Conservation (phyloP, 2,113 vertebrate genomes). For the Sturnira hondurensis region DNA sequence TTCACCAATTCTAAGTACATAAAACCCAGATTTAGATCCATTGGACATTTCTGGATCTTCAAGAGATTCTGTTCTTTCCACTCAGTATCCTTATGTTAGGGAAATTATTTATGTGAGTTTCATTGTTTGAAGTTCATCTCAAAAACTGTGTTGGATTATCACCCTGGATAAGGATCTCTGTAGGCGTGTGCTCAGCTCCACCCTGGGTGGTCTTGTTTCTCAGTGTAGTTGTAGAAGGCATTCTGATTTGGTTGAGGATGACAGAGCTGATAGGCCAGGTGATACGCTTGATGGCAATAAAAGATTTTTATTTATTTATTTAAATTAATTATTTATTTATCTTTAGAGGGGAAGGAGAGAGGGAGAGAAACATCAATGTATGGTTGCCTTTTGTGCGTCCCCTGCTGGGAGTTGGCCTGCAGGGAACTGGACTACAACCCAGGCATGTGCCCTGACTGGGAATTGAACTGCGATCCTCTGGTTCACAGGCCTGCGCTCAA, state of each 20-base stretch:
- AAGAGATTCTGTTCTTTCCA: neutral
- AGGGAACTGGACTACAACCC: no score
- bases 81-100: neutral
- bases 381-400: no score
- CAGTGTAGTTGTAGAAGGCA: neutral
- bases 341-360: no score
- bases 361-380: no score
- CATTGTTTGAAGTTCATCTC: slow-evolving; percentile 2
- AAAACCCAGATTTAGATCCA: slow-evolving; percentile 4
- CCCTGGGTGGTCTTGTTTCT: neutral
- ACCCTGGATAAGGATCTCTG: neutral
- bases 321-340: no score
- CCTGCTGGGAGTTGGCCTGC: no score
- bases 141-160: neutral
- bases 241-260: neutral
- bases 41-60: neutral
- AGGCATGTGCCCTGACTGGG: no score
- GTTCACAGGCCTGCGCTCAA: no score
- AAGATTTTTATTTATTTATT: no score
- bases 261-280: neutral
- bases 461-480: no score
- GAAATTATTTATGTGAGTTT: neutral
- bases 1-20: neutral
- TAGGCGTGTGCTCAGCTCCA: neutral
- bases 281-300: neutral